Conservation (phyloP, 2,797 vertebrate genomes). For the Acanthornis magna region DNA sequence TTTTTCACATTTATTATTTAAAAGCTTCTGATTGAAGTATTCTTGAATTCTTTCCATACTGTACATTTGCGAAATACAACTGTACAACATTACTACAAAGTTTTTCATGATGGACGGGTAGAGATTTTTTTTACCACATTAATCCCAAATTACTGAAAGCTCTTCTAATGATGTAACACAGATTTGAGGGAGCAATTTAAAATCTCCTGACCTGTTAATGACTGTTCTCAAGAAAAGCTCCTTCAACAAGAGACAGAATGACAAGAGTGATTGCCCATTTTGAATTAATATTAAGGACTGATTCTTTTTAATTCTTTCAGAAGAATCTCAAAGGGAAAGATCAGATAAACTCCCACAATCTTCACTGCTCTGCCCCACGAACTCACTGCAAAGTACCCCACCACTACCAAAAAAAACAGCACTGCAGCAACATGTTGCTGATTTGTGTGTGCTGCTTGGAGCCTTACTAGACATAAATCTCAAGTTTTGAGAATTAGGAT, state of each 20-base stretch:
- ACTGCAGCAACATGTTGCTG: not conserved
- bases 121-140: not conserved
- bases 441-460: constrained; percentile 10
- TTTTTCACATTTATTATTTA: constrained; percentile 34
- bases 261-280: constrained; percentile 48
- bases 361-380: not conserved
- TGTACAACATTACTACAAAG: not conserved
- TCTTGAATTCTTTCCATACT: constrained; percentile 2
- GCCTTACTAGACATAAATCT: not conserved
- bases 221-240: constrained; percentile 49
- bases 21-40: constrained; percentile 1
- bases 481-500: not conserved
- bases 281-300: constrained; percentile 45
- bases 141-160: constrained; percentile 21
- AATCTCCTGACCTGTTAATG: constrained; percentile 59
- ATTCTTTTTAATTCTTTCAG: constrained; percentile 49
- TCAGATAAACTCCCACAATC: constrained; percentile 35
- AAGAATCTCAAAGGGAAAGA: constrained; percentile 43
- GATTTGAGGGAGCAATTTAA: constrained; percentile 40
- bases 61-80: not conserved
- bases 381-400: constrained; percentile 28
- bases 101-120: not conserved
- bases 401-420: constrained; percentile 24
- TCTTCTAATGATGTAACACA: constrained; percentile 21
- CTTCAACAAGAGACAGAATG: constrained; percentile 43